Conservation (phyloP, 2,888 invertebrate species). For the Mythimna albipuncta region DNA sequence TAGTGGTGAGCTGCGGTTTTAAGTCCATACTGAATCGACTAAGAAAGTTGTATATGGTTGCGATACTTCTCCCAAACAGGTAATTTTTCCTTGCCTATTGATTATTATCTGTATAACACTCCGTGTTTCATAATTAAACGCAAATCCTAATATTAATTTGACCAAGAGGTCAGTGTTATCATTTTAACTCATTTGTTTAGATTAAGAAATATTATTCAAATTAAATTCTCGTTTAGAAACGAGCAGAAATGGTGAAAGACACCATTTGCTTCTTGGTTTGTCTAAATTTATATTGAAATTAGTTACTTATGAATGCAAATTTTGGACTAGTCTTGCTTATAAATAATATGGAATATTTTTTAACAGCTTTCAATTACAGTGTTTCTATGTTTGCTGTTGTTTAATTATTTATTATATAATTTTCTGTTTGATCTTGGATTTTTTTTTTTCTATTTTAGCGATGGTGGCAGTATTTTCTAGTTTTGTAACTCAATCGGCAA, state of each 20-base stretch:
- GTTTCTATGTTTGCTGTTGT: no score
- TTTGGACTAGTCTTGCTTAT: not conserved
- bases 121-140: conserved; percentile 33
- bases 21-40: not conserved
- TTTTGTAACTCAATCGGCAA: no score
- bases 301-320: conserved; percentile 17
- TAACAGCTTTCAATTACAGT: not conserved
- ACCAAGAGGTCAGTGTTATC: conserved; percentile 44
- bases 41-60: no score
- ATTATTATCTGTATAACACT: conserved; percentile 17
- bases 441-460: no score
- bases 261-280: conserved; percentile 20
- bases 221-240: conserved; percentile 41
- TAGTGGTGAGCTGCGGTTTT: not conserved
- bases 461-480: no score
- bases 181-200: conserved; percentile 36
- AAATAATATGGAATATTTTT: conserved; percentile 17
- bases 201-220: conserved; percentile 47
- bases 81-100: not conserved
- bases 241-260: conserved; percentile 33
- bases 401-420: no score
- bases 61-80: not conserved
- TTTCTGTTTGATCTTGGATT: no score
- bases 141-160: conserved; percentile 30
- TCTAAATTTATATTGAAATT: conserved; percentile 33